Evolutionary conservation across 2,888 invertebrate genomes (phyloP), one percentile per base, ranked within the genome.

Genomic region (Agrochola circellaris): DNA sequence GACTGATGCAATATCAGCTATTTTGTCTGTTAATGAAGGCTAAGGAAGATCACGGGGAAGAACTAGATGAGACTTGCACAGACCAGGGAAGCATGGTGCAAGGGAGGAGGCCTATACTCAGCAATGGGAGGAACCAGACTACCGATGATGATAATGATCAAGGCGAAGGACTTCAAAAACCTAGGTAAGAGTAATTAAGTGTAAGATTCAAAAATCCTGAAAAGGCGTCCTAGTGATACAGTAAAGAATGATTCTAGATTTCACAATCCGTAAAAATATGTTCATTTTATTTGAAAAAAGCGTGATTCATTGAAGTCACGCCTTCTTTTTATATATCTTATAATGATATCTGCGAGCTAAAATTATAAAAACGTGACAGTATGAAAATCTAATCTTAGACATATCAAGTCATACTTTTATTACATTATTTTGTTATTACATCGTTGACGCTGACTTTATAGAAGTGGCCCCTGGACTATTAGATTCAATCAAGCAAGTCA

Each of bases 401-500:
- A 60, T 38, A 64, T 64, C 51, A 45, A 72, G 62, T 86, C 61
- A 72, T 60, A 51, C 6, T 80, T 61, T 42, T 71, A 68, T 56
- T 58, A 42, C n/a, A 64, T 68, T 62, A 20, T 61, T 61, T 61
- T 61, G 7, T 17, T 30, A 69, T 64, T 42, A 34, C 54, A 51
- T 76, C 58, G 60, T 69, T 61, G 65, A 70, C 34, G 67, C 64
- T 67, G 70, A 45, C 72, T 82, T 73, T 82, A 87, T 83, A 76
- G 76, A 86, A 75, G 74, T 79, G 84, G 79, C 79, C 73, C 84
- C 78, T 82, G 76, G 76, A 68, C 75, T 75, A 85, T 87, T 85
- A 80, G 56, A 30, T 62, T 86, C 77, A 89, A 89, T 87, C 83
- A 89, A 87, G 87, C 81, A 82, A 88, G 82, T 85, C 79, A 86